phyloP scores from a whole-genome alignment of 2,113 vertebrate genomes.

The Apaloderma vittatum region DNA sequence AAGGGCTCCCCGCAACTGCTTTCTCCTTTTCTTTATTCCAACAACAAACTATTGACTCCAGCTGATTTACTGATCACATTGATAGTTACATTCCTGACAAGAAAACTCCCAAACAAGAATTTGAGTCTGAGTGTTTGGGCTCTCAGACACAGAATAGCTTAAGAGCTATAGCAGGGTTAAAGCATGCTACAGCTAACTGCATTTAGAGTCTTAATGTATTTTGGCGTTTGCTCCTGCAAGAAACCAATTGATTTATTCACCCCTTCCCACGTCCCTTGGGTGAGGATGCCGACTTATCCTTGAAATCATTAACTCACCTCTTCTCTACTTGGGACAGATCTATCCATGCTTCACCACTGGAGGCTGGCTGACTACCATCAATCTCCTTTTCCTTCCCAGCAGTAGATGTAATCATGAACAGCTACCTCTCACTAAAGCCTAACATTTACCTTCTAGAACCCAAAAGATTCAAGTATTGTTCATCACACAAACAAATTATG shows the following conservation, averaged over 20 bases:
- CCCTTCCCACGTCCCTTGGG: rapidly evolving
- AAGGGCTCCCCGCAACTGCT: background rate
- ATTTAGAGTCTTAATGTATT: background rate
- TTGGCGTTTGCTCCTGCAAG: background rate
- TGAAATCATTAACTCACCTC: background rate
- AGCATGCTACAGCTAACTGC: background rate
- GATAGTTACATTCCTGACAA: background rate
- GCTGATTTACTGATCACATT: background rate
- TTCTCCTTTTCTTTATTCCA: background rate
- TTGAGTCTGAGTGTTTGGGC: background rate
- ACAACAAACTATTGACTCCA: background rate
- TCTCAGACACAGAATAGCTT: background rate
- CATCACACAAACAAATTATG: background rate
- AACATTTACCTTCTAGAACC: background rate
- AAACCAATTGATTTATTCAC: background rate
- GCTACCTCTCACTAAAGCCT: background rate
- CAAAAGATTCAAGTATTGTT: background rate
- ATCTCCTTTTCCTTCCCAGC: background rate
- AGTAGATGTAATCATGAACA: background rate
- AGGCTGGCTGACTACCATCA: background rate
- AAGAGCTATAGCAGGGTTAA: background rate
- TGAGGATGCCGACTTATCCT: background rate
- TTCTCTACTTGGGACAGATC: background rate
- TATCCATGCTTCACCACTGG: background rate
- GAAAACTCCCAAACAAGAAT: background rate